These are phyloP conservation scores for Otis tarda DNA, from an alignment of 2,113 vertebrate species.

Conservation along the genomic window DNA sequence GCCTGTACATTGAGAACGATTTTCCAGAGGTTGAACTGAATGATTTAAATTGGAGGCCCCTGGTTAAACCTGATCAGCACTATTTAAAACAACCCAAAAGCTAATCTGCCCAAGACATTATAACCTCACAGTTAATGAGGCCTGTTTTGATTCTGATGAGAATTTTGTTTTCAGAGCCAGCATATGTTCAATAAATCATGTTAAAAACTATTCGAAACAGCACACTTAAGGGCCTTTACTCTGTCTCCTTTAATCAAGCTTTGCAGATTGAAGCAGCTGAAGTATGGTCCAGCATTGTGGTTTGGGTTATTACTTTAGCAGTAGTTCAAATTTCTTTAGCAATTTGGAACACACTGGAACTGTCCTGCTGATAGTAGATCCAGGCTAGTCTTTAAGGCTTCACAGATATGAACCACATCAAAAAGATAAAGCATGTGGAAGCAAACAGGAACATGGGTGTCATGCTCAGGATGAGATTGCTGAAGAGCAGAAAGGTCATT, in stretches of 20 bases:
- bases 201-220: conserved; percentile 2
- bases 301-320: background rate
- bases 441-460: background rate
- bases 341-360: background rate
- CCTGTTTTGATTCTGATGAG: conserved; percentile 36
- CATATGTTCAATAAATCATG: conserved; percentile 34
- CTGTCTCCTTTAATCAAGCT: conserved; percentile 15
- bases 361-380: background rate
- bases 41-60: conserved; percentile 30
- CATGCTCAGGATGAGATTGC: background rate
- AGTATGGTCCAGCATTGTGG: background rate
- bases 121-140: conserved; percentile 6
- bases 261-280: background rate
- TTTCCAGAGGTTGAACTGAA: background rate
- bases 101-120: background rate
- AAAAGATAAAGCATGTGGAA: background rate
- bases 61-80: conserved; percentile 10
- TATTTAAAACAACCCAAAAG: conserved; percentile 35
- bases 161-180: conserved; percentile 8
- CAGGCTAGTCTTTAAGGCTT: background rate
- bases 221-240: background rate
- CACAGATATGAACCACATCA: background rate
- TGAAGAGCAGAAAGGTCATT: background rate
- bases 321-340: background rate
- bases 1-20: background rate